Percentiles rank a stretch among this genome's conserved stretches.
Evolutionary conservation across 2,113 vertebrate species (phyloP).

Genomic region (Mormyrus lacerda): DNA sequence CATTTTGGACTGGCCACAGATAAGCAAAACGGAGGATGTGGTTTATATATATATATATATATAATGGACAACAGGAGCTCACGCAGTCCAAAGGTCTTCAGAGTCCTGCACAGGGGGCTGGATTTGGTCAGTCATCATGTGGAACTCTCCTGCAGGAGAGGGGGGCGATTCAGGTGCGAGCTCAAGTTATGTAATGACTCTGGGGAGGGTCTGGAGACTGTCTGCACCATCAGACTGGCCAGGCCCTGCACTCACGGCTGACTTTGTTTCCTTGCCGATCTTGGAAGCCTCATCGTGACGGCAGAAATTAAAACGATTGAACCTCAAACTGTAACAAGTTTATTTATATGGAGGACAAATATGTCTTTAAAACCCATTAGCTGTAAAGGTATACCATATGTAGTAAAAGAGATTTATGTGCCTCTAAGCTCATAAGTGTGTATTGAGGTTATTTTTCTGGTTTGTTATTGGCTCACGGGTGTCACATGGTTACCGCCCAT

Average conservation of each 20-base stretch:
- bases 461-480: background rate
- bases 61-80: background rate
- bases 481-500: background rate
- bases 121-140: constrained; percentile 12
- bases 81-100: background rate
- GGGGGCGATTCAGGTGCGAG: background rate
- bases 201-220: constrained; percentile 5
- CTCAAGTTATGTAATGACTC: background rate
- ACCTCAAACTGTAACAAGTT: background rate
- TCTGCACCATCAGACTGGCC: background rate
- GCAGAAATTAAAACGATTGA: background rate
- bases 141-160: background rate
- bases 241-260: too few species aligned
- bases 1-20: background rate
- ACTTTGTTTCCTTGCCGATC: background rate
- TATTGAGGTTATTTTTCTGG: background rate
- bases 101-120: background rate
- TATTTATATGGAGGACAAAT: background rate
- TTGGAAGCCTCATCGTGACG: background rate
- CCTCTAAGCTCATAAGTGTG: background rate
- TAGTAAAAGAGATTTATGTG: background rate
- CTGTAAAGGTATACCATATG: background rate
- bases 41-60: background rate
- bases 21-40: background rate
- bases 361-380: background rate